phyloP scores from a whole-genome alignment of 1,140 invertebrate species.

The Drosophila teissieri region DNA sequence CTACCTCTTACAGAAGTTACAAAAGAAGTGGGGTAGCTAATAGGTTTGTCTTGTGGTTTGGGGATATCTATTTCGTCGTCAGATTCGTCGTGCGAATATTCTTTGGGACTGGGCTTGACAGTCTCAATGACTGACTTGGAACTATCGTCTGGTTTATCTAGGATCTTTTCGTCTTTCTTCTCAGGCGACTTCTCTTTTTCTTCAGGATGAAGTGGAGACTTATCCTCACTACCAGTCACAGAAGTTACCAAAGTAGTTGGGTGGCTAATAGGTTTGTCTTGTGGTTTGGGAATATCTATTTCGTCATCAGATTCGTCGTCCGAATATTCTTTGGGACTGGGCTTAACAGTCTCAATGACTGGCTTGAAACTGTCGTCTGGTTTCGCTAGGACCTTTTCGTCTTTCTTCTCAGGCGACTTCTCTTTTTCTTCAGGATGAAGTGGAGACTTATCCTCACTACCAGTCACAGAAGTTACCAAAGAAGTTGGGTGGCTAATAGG shows the following conservation, averaged over 20 bases:
- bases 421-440: constrained; percentile 4
- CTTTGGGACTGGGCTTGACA: no score
- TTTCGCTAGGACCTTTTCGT: not conserved
- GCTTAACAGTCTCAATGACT: not conserved
- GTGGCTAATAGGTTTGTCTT: not conserved
- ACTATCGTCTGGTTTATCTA: constrained; percentile 23
- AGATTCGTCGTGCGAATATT: not conserved
- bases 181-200: constrained; percentile 3
- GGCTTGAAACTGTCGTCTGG: constrained; percentile 26
- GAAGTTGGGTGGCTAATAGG: not conserved
- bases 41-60: not conserved
- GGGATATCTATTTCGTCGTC: not conserved
- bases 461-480: not conserved
- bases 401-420: constrained; percentile 2
- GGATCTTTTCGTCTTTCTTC: not conserved
- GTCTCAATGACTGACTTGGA: not conserved
- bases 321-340: not conserved
- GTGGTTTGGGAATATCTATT: not conserved
- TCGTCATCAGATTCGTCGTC: constrained; percentile 9
- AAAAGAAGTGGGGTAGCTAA: not conserved
- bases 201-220: not conserved
- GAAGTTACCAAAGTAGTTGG: no score
- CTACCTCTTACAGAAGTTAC: not conserved
- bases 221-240: not conserved
- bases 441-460: not conserved